Evolutionary conservation across 2,888 invertebrate species (phyloP), one percentile per base, ranked within the genome.

Genomic region (Caenorhabditis plicata): DNA sequence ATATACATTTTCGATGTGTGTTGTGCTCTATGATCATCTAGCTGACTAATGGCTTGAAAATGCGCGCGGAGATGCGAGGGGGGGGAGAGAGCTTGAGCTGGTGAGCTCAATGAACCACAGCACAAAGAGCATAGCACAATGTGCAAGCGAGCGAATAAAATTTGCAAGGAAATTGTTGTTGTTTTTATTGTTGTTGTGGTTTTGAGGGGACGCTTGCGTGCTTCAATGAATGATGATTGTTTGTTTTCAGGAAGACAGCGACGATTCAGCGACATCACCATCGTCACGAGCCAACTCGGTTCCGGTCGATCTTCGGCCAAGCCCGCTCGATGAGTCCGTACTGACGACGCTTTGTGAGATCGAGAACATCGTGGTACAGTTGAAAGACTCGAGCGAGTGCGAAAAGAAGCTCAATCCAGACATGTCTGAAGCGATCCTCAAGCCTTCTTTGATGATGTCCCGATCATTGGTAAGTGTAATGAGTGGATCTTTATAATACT

Each of bases 301-400:
- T 22, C 56, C 55, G 9, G 31, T 52, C 7, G 60, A 55, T 17
- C 27, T 50, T 1, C 43, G 53, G 19, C 50, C 58, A 5, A 46
- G 44, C 20, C 32, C 58, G 15, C 39, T 51, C 17, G 67, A 58
- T 40, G 69, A 69, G n/a, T 44, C 46, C 2, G 65, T 77, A 19
- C 48, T 78, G 8, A 48, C 57, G 26, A 78, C 78, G 2, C 52
- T 78, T 15, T 36, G 50, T 13, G 73, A 79, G 49, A 77, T 78
- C 47, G 78, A 78, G 42, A 48, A 65, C 17, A 77, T 78, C 29
- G 73, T 71, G 41, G 39, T 62, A 17, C 45, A 60, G 25, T 45
- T 73, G 19, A 41, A 58, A 26, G 72, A 74, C 33, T 52, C 43
- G 25, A 35, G 41, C 1, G 45, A 42, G 13, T 42, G 43, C 4